phyloP scores from a whole-genome alignment of 2,797 vertebrate genomes.

The Cossypha dichroa region DNA sequence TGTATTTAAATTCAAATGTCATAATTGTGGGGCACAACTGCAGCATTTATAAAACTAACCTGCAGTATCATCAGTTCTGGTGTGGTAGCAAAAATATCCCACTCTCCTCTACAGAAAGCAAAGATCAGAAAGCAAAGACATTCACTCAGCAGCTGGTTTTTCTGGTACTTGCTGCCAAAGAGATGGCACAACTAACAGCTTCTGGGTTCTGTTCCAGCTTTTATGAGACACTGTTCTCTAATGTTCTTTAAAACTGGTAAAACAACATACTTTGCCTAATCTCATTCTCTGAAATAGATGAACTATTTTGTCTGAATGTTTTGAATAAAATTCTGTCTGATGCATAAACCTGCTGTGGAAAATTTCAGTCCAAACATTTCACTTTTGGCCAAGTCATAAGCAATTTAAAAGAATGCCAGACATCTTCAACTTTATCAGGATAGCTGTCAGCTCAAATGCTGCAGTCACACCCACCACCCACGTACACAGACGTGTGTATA shows the following conservation, averaged over 20 bases:
- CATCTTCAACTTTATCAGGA: neutral
- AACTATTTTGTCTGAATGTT: constrained; percentile 37
- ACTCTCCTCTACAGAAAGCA: neutral
- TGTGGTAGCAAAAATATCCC: neutral
- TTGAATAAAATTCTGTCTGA: neutral
- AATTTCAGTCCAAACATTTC: neutral
- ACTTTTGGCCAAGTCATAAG: constrained; percentile 2
- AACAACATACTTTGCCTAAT: constrained; percentile 41
- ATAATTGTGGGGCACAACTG: neutral
- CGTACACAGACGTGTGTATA: neutral
- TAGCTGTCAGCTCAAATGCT: neutral
- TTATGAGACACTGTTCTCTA: neutral
- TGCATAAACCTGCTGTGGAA: neutral
- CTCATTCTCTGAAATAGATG: constrained; percentile 17
- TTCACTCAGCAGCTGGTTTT: constrained; percentile 5
- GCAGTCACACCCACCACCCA: neutral
- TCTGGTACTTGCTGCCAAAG: neutral
- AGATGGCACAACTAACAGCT: neutral
- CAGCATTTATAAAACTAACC: neutral
- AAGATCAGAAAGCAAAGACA: neutral
- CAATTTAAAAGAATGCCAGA: neutral
- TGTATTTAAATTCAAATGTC: neutral
- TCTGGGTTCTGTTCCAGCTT: constrained; percentile 31
- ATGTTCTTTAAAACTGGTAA: constrained; percentile 4
- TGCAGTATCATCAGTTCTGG: neutral